phyloP scores from a whole-genome alignment of 2,888 invertebrate genomes.

The Synergus itoensis region DNA sequence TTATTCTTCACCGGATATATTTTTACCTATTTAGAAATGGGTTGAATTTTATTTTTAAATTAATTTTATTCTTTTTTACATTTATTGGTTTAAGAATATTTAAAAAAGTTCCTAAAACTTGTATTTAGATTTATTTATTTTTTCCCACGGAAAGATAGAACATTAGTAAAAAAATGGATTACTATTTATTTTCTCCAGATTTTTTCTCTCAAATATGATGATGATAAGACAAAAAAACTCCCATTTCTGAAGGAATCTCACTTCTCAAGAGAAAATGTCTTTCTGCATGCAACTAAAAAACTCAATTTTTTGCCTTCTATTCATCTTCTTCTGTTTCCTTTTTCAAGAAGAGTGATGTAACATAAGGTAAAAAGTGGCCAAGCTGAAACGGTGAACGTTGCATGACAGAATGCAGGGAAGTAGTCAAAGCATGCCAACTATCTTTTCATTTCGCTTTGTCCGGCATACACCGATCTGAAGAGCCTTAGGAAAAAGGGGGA shows the following conservation, averaged over 20 bases:
- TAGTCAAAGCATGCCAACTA: conserved; percentile 73
- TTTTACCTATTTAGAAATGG: not conserved
- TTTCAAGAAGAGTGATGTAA: conserved; percentile 10
- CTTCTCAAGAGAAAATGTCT: conserved; percentile 6
- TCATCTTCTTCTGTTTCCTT: conserved; percentile 10
- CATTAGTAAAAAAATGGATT: not conserved
- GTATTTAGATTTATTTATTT: not conserved
- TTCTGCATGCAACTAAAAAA: conserved; percentile 26
- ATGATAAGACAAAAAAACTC: not conserved
- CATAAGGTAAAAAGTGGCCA: conserved; percentile 34
- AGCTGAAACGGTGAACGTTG: conserved; percentile 21
- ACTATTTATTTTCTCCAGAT: not conserved
- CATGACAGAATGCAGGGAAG: conserved; percentile 57
- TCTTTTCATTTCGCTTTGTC: conserved; percentile 76
- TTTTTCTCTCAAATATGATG: conserved; percentile 4
- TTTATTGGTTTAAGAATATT: no score
- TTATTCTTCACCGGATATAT: not conserved
- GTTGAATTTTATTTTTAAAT: no score
- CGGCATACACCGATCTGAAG: conserved; percentile 52
- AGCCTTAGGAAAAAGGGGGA: conserved; percentile 40
- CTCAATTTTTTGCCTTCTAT: not conserved
- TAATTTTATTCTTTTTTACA: not conserved
- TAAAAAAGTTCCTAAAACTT: no score
- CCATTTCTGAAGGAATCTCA: not conserved
- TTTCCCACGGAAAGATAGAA: not conserved